Evolutionary conservation across 1,140 invertebrate species (phyloP), one percentile per base, ranked within the genome.

Genomic region (Apis mellifera): DNA sequence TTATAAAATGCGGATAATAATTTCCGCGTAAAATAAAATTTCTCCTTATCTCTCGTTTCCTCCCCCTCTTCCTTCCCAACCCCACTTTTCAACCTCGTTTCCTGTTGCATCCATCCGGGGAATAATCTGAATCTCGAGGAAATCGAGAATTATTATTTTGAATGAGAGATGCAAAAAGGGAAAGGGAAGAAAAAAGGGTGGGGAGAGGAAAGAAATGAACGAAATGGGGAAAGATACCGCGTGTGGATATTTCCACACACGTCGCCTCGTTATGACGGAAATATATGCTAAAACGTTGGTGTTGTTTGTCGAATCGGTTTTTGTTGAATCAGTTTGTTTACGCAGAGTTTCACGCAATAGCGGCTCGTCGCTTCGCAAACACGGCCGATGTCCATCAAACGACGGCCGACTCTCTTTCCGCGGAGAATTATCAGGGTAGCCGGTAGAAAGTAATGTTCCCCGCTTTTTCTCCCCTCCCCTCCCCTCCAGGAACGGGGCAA

Each of bases 281-380:
- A n/a, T n/a, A 81, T 66, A 60, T 76, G 73, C 8, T 59, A 75
- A 68, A 75, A n/a, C 79, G 21, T 52, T 66, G 62, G 54, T 69
- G 60, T 79, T 32, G 32, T 82, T 76, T 17, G 72, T 76, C 60
- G 79, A 68, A 82, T 76, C 64, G n/a, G 72, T 52, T 75, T 75
- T 26, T 68, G 79, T 75, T 68, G 72, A 68, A 76, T 76, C 62
- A 19, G 72, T 66, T 75, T 75, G 23, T 82, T 82, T 76, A 68
- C 55, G 2, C 12, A 4, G 32, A 21, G 23, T 66, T 65, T 54
- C 64, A 59, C 54, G 42, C 72, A 66, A 57, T 32, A 32, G 72
- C 13, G 54, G n/a, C 42, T 57, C 54, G 52, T 23, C 48, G 72
- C 4, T 81, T 76, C 11, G 57, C 50, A 68, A 66, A 68, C 54